These are phyloP conservation scores for Setipinna tenuifilis DNA, from an alignment of 2,797 vertebrate genomes.

Conservation along the genomic window DNA sequence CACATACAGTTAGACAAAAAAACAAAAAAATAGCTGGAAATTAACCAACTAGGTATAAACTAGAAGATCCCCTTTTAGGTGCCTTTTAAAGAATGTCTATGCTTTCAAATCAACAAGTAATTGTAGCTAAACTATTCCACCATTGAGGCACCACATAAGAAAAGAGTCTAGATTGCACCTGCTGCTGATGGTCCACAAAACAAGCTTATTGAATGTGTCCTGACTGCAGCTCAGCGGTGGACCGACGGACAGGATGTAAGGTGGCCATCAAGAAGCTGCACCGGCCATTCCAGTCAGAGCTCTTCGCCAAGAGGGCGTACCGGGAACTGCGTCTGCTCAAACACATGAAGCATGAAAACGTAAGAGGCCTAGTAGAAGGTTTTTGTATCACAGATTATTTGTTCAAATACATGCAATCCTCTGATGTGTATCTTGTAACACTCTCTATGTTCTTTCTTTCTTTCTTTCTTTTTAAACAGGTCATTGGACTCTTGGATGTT, in stretches of 20 bases:
- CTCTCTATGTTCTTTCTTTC: not conserved
- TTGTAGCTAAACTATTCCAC: not conserved
- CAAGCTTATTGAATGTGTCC: not conserved
- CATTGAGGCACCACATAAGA: not conserved
- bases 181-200: not conserved
- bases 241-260: slow-evolving; percentile 84
- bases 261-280: slow-evolving; percentile 98
- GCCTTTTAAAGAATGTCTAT: too few relatives aligned
- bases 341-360: slow-evolving; percentile 97
- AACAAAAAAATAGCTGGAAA: too few relatives aligned
- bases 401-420: not conserved
- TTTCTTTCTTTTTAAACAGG: slow-evolving; percentile 71
- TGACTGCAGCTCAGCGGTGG: slow-evolving; percentile 82
- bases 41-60: too few relatives aligned
- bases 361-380: slow-evolving; percentile 52
- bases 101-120: too few relatives aligned
- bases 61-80: too few relatives aligned
- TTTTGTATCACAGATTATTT: not conserved
- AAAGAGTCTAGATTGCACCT: not conserved
- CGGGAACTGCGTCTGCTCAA: slow-evolving; percentile 92
- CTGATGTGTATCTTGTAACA: not conserved
- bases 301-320: slow-evolving; percentile 92
- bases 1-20: too few relatives aligned
- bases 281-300: slow-evolving; percentile 93
- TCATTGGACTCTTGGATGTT: slow-evolving; percentile 95